Evolutionary conservation across 2,888 invertebrate species (phyloP), one percentile per base, ranked within the genome.

Genomic region (Bellardia pandia): DNA sequence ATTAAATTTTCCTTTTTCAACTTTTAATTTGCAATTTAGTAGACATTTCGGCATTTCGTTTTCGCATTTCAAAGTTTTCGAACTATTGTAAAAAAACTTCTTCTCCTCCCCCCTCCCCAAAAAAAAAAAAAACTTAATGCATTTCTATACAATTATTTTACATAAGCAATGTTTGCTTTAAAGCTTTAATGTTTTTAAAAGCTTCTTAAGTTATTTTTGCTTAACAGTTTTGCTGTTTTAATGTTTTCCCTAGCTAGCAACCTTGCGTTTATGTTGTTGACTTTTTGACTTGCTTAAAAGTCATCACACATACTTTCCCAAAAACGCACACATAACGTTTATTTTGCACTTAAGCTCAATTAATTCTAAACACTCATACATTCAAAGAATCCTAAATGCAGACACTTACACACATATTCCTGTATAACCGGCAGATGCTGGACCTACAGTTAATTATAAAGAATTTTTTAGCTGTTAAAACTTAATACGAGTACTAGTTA

Each of bases 281-380:
- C 83, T 83, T 56, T 23, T 64, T 83, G 76, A 64, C 45, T 84
- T 60, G 45, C 72, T 78, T 53, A 58, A 58, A 77, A 83, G 83
- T 82, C 69, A 81, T 64, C 45, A 45, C 45, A 72, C 40, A 72
- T n/a, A 72, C 3, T 23, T 9, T 16, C 23, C 14, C 48, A 23
- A 62, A 62, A 13, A 33, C 33, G 2, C 33, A 7, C 53, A 78
- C 48, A 14, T 13, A 1, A 60, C 37, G 48, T 14, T 56, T 1
- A 45, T n/a, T n/a, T 48, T 42, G 64, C 84, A 74, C 71, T 84
- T 77, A 77, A 83, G 78, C 72, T 78, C 71, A 72, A 83, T 83
- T 83, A 83, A 83, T 77, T 83, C 77, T 62, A 40, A 53, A 66
- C 30, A 58, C 58, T 45, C 30, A 62, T 58, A 9, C 72, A 66